Base-by-base conservation (phyloP, 2,113 vertebrate genomes). In the Onychorhynchus coronatus region DNA sequence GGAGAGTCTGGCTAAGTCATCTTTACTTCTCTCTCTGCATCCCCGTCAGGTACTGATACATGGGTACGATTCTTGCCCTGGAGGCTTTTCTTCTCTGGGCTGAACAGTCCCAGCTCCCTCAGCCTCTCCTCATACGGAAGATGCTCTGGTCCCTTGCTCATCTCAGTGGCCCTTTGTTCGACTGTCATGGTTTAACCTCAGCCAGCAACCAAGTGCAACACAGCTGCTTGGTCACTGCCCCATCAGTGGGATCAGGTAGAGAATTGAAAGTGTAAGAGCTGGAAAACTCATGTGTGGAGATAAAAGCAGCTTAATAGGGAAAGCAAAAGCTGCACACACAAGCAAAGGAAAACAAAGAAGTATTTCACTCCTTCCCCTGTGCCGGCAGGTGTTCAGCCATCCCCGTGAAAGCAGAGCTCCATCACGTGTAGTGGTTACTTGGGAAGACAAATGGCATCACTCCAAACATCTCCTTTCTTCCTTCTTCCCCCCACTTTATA, bases 211-310 rank as follows among this genome's bases (percentile, higher is more conserved):
- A 55, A 15, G 35, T 23, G 22, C 35, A 22, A 5, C 31, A 3
- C 35, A 62, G 47, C 55, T 76, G 47, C 63, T 49, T 17, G 6
- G 25, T 49, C 1, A 0, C 31, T 70, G 9, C 20, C 24, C 13
- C 0, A 0, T n/a, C 9, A 31, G n/a, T 12, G 46, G 63, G 30
- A 42, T 56, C 27, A 1, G 0, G 27, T 21, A 70, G 41, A 70
- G 41, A 63, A 49, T 20, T 2, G 1, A 35, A 70, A 20, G 25
- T 49, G 35, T 27, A 6, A 27, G 59, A 84, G 65, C 62, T 33
- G 53, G 55, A 49, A 47, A 63, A 56, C 12, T 31, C 31, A 11
- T 31, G 47, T 27, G 21, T 23, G 83, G 63, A 28, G 68, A 42
- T 42, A 49, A 70, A 76, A 20, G 46, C 52, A 39, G 12, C 56